Evolutionary conservation across 1,140 invertebrate genomes (phyloP).

Genomic region (Calephelis nemesis): DNA sequence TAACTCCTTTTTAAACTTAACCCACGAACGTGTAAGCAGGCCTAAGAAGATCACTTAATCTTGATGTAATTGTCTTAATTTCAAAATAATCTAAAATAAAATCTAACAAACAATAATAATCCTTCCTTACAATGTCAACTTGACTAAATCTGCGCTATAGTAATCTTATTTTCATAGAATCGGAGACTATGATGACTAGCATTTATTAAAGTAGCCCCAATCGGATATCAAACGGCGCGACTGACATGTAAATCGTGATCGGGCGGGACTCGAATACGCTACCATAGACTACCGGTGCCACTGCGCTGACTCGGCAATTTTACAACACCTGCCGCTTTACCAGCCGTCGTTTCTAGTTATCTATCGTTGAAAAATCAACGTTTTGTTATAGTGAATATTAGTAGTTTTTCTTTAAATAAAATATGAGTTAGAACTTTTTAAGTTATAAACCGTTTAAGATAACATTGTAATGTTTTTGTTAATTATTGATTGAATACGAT

Average conservation of each 20-base stretch:
- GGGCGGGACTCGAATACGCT: constrained; percentile 63
- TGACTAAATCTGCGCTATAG: constrained; percentile 37
- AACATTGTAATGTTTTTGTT: constrained; percentile 46
- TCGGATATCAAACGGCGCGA: constrained; percentile 72
- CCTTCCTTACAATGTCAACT: constrained; percentile 28
- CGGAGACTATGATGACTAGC: constrained; percentile 55
- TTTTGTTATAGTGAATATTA: neutral
- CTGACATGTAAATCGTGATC: constrained; percentile 78
- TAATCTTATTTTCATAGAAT: constrained; percentile 65
- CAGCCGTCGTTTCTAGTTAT: constrained; percentile 5
- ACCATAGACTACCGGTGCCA: constrained; percentile 74
- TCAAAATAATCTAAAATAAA: constrained; percentile 14
- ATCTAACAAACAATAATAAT: constrained; percentile 15
- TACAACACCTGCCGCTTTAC: constrained; percentile 58
- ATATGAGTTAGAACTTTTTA: neutral
- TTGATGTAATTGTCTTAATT: constrained; percentile 4
- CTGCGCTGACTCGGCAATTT: constrained; percentile 65
- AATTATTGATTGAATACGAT: constrained; percentile 49
- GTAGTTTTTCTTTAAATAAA: neutral
- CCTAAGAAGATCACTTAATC: neutral
- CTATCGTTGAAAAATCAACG: constrained; percentile 1
- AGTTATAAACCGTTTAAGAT: constrained; percentile 32
- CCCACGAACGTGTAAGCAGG: too few species aligned
- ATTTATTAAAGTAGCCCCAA: constrained; percentile 45
- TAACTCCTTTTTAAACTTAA: too few species aligned